Percentiles rank a stretch among this genome's conserved stretches.
Conservation (phyloP, 2,888 invertebrate species). For the Saturnia pavonia region DNA sequence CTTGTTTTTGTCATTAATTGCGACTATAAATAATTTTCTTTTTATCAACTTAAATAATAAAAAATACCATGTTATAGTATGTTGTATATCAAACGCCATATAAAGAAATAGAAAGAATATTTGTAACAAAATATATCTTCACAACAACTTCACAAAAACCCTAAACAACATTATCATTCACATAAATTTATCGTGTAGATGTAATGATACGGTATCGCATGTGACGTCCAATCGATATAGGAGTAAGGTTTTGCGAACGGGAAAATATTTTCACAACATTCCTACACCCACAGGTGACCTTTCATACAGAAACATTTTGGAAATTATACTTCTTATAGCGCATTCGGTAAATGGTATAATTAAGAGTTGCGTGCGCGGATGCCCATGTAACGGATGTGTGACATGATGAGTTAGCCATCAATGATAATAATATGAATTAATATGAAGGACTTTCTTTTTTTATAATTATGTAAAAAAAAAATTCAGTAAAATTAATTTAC, state of each 20-base stretch:
- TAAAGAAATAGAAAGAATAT: not conserved
- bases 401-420: too few species aligned
- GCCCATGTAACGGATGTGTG: too few species aligned
- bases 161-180: not conserved
- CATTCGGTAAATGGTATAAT: too few species aligned
- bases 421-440: too few species aligned
- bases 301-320: not conserved
- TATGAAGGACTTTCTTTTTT: too few species aligned
- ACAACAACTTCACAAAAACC: not conserved
- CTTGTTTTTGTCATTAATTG: too few species aligned
- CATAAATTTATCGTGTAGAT: not conserved
- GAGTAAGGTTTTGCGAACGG: not conserved
- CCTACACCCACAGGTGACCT: not conserved
- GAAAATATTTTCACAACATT: slow-evolving; percentile 7
- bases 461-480: too few species aligned
- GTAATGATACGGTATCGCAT: slow-evolving; percentile 5
- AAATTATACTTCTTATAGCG: not conserved
- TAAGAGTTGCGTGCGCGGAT: too few species aligned
- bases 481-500: too few species aligned
- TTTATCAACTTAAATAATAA: not conserved
- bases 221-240: slow-evolving; percentile 10
- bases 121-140: not conserved
- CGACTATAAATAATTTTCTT: too few species aligned
- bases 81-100: not conserved
- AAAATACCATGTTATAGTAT: not conserved